These are phyloP conservation scores for Germaria angustata DNA, from an alignment of 2,888 invertebrate genomes.

Conservation along the genomic window DNA sequence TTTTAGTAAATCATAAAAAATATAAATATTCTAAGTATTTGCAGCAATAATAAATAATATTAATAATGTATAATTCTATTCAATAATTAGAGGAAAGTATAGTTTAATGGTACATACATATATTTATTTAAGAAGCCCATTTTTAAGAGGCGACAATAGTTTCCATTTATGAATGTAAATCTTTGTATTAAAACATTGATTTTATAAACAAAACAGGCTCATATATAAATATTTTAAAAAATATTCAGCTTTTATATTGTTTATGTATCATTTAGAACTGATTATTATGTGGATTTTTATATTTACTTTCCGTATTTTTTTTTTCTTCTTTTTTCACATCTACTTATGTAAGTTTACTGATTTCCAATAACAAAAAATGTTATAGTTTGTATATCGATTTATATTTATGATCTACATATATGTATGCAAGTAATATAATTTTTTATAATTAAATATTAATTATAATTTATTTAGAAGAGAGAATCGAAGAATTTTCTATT, in stretches of 20 bases:
- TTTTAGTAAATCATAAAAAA: neutral
- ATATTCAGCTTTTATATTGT: no score
- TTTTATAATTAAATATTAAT: conserved; percentile 66
- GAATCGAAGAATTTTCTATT: conserved; percentile 25
- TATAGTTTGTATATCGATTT: conserved; percentile 25
- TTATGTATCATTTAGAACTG: no score
- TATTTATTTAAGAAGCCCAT: neutral
- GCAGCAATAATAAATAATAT: neutral
- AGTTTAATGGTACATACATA: neutral
- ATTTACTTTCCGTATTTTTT: neutral
- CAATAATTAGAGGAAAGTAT: neutral
- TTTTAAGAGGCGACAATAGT: neutral
- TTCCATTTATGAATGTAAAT: neutral
- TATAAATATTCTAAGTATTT: conserved; percentile 4
- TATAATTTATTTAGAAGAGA: conserved; percentile 53
- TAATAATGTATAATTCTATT: no score
- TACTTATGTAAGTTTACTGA: neutral
- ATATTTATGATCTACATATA: conserved; percentile 12
- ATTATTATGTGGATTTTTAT: neutral
- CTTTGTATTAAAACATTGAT: neutral
- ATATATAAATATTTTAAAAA: neutral
- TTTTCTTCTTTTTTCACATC: neutral
- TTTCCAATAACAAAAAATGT: conserved; percentile 9
- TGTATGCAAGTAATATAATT: conserved; percentile 10
- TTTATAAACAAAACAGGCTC: neutral